Conservation (phyloP, 1,140 invertebrate genomes). For the Teleopsis dalmanni region DNA sequence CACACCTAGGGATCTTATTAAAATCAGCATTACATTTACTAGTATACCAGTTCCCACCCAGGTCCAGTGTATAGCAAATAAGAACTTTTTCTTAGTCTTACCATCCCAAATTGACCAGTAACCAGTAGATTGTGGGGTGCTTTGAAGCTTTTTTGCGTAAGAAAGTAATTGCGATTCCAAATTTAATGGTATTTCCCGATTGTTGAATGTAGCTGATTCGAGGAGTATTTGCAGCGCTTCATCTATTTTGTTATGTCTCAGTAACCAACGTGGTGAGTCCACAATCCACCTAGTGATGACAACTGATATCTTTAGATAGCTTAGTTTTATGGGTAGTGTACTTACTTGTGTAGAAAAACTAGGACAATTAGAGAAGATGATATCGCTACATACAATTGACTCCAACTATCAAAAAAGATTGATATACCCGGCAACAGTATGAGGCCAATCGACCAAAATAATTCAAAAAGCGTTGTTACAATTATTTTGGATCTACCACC, state of each 20-base stretch:
- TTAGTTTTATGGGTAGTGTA: not conserved
- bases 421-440: conserved; percentile 41
- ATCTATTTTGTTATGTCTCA: conserved; percentile 35
- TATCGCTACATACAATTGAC: conserved; percentile 42
- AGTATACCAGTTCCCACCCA: conserved; percentile 39
- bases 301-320: not conserved
- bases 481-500: conserved; percentile 37
- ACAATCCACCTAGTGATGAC: conserved; percentile 37
- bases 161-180: conserved; percentile 29
- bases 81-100: conserved; percentile 24
- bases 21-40: conserved; percentile 42
- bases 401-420: conserved; percentile 42
- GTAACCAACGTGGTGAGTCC: conserved; percentile 43
- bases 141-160: conserved; percentile 24
- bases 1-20: conserved; percentile 40
- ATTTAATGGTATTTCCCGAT: conserved; percentile 35
- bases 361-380: conserved; percentile 39
- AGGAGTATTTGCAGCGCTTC: conserved; percentile 28
- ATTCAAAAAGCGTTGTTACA: conserved; percentile 39
- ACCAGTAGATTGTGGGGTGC: conserved; percentile 7
- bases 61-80: conserved; percentile 31
- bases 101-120: conserved; percentile 40
- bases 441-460: conserved; percentile 44
- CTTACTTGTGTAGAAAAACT: conserved; percentile 28
- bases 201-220: conserved; percentile 40